phyloP scores from a whole-genome alignment of 1,140 invertebrate species.

The Sipha flava region DNA sequence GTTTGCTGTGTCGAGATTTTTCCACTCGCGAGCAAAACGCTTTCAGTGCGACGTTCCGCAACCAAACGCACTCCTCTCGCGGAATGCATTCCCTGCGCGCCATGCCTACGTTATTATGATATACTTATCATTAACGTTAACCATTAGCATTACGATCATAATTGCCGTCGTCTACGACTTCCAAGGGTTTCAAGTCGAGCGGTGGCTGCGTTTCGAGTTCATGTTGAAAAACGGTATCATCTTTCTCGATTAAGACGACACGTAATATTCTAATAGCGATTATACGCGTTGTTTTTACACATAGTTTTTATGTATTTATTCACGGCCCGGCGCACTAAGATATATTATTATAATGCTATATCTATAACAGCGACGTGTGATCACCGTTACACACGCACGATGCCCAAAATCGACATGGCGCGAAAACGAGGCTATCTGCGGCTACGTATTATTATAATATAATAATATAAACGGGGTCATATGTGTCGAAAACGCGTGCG shows the following conservation, averaged over 20 bases:
- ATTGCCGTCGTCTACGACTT: no score
- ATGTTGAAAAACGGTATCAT: no score
- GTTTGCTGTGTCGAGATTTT: conserved; percentile 14
- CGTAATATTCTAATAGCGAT: no score
- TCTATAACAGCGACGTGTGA: background rate
- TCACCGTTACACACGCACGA: background rate
- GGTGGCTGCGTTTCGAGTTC: background rate
- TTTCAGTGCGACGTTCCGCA: background rate
- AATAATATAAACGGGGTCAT: background rate
- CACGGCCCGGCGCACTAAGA: no score
- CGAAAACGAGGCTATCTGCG: background rate
- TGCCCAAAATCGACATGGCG: background rate
- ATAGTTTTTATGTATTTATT: no score
- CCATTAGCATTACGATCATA: no score
- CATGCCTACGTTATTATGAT: background rate
- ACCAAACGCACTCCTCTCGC: background rate
- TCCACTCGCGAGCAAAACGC: background rate
- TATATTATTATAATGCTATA: no score
- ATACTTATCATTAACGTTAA: background rate
- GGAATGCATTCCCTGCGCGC: background rate
- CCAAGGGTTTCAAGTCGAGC: background rate
- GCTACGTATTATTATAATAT: background rate
- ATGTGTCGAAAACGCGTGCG: background rate
- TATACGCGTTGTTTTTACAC: no score
- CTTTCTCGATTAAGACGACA: no score